Percentiles rank a stretch among this genome's conserved stretches.
Evolutionary conservation across 2,797 vertebrate genomes (phyloP).

Genomic region (Tokudaia muenninki): DNA sequence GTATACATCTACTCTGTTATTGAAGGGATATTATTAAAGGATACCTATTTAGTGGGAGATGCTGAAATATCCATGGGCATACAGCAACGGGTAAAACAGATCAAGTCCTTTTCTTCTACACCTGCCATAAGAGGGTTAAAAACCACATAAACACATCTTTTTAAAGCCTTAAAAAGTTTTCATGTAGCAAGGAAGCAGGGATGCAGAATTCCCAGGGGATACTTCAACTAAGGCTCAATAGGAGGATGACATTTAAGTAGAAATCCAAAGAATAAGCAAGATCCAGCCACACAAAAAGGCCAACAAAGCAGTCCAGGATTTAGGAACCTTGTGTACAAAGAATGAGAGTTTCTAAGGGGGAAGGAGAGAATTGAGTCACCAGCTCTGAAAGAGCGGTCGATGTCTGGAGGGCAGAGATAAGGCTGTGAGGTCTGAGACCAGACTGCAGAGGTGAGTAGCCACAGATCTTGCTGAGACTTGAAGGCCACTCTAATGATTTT

Average conservation of each 20-base stretch:
- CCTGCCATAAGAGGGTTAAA: background rate
- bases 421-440: background rate
- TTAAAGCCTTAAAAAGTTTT: background rate
- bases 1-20: background rate
- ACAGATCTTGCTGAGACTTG: background rate
- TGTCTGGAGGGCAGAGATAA: slow-evolving; percentile 72
- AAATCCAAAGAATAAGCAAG: slow-evolving; percentile 55
- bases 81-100: background rate
- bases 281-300: background rate
- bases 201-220: background rate
- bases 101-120: background rate
- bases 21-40: background rate
- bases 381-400: background rate
- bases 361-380: background rate
- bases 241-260: slow-evolving; percentile 62
- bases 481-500: background rate
- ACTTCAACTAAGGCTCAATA: background rate
- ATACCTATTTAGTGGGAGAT: background rate
- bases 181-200: background rate
- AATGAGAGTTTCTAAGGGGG: background rate
- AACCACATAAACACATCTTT: background rate
- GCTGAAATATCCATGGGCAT: background rate
- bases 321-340: slow-evolving; percentile 27
- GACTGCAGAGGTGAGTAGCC: background rate
- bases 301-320: background rate